Evolutionary conservation across 2,888 invertebrate genomes (phyloP), one percentile per base, ranked within the genome.

Genomic region (Tachystola acroxantha): DNA sequence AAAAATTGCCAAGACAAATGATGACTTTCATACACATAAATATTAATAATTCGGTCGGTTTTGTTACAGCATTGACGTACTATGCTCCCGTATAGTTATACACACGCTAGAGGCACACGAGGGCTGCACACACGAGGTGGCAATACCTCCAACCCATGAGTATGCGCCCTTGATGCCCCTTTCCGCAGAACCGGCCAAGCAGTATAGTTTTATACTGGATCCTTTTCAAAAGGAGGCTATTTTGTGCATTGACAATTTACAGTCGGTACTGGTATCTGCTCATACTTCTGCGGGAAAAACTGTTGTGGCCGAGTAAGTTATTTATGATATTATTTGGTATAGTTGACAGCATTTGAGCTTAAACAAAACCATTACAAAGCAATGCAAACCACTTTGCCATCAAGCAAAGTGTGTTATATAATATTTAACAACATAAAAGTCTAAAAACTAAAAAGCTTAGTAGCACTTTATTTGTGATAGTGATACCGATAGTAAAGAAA

Each of bases 271-370:
- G 28, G 99, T 99, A 0, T 99, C 99, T 1, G 99, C 99, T 5
- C 99, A 99, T 69, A 99, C 99, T 0, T 99, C 99, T 2, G 99
- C 99, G 30, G 99, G 99, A 34, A 99, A 99, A 90, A 99, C 99
- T 37, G 99, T 99, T 2, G 98, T 98, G 5, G 99, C 99, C 3
- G 97, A 99, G 94, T 98, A 89, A 91, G 94, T 78, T 38, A 33
- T 9, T 24, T 16, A 16, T n/a, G n/a, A n/a, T n/a, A n/a, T n/a
- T n/a, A n/a, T n/a, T n/a, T n/a, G n/a, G n/a, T n/a, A n/a, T n/a
- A n/a, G n/a, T n/a, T n/a, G n/a, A n/a, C n/a, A n/a, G n/a, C n/a
- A n/a, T n/a, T n/a, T n/a, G n/a, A n/a, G n/a, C n/a, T n/a, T n/a
- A n/a, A n/a, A n/a, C n/a, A n/a, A n/a, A n/a, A n/a, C n/a, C n/a